Conservation (phyloP, 1,140 invertebrate genomes). For the Aphelenchoides besseyi region DNA sequence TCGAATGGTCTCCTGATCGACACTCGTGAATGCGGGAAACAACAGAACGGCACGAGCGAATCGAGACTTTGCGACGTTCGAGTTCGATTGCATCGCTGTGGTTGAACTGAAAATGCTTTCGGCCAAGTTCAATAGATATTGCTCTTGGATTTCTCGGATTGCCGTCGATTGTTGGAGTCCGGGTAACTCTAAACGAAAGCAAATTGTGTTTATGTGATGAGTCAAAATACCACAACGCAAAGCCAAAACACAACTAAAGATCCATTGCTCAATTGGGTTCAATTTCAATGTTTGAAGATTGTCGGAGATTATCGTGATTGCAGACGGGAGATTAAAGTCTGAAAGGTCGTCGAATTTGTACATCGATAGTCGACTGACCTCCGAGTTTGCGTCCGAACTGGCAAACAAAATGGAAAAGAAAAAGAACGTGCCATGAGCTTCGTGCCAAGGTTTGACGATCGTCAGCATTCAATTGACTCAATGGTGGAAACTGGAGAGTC, state of each 20-base stretch:
- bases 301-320: background rate
- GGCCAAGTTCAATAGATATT: conserved; percentile 32
- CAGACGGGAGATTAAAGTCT: background rate
- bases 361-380: background rate
- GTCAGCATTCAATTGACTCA: conserved; percentile 21
- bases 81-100: conserved; percentile 8
- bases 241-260: conserved; percentile 21
- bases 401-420: conserved; percentile 36
- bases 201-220: background rate
- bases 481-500: conserved; percentile 15
- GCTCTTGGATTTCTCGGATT: conserved; percentile 16
- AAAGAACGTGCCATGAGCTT: conserved; percentile 38
- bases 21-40: conserved; percentile 18
- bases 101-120: conserved; percentile 22
- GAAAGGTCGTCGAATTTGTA: background rate
- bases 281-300: conserved; percentile 20
- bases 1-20: conserved; percentile 8
- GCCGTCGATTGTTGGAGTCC: background rate
- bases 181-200: conserved; percentile 6
- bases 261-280: conserved; percentile 33
- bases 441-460: conserved; percentile 26
- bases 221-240: conserved; percentile 10
- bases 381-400: conserved; percentile 18
- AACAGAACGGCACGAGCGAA: conserved; percentile 23
- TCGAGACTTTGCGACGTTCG: conserved; percentile 12